Evolutionary conservation across 2,888 invertebrate genomes (phyloP), one percentile per base, ranked within the genome.

Genomic region (Dasysyrphus tricinctus): DNA sequence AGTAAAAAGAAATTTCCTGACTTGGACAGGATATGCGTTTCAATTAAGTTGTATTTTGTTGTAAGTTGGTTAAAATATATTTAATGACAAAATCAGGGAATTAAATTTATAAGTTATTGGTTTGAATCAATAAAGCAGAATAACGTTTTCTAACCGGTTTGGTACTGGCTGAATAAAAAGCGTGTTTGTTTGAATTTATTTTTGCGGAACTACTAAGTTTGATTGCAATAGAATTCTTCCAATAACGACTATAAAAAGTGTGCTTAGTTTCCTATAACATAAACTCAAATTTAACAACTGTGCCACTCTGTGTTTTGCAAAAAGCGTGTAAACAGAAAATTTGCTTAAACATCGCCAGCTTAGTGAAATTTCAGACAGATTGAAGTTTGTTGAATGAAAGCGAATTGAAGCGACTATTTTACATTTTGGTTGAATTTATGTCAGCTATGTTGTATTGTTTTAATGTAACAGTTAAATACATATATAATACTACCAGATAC

Each of bases 1-100:
- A 37, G 19, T 34, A 12, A 19, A 49, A 19, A 67, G 8, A 49
- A 16, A 49, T 49, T 67, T 67, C 67, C 67, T 49, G 67, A 67
- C 11, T 49, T 49, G 49, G 67, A 67, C 67, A 67, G 67, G 67
- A 67, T 67, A 37, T 44, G 29, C 12, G 7, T 29, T 42, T 61
- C 14, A 47, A 8, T 63, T 44, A 29, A 2, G 2, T 29, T 63
- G 24, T 39, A 12, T n/a, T 37, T 34, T 19, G 14, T 8, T 24
- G 5, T 3, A 42, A 14, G 57, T 0, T 63, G 11, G 11, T 47
- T 7, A 37, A 34, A 49, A 12, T 14, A 5, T 49, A 49, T 19
- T 16, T 16, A 34, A 49, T 65, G 12, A 8, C 34, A 6, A 67
- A 24, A 67, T 67, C 34, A 19, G 7, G 47, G 42, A 63, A 29